A percentile compares a stretch with the other conserved stretches of the same genome.
phyloP scores from a whole-genome alignment of 2,113 vertebrate genomes.

The Camelus dromedarius region DNA sequence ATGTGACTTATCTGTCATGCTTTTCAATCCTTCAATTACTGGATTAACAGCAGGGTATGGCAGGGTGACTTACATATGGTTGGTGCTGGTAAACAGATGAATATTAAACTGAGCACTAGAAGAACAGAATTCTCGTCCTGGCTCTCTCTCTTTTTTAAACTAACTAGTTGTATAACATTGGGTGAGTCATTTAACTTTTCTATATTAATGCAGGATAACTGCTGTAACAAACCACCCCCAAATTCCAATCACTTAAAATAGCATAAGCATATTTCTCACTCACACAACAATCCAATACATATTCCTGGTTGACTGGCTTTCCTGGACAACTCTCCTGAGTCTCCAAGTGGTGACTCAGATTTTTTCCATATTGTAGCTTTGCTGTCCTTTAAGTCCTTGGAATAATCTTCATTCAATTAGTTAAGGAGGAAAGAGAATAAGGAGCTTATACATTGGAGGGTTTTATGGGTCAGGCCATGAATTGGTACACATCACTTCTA shows the following conservation, averaged over 20 bases:
- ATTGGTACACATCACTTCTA: background rate
- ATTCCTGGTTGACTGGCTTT: constrained; percentile 14
- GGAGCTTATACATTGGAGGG: background rate
- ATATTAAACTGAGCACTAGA: constrained; percentile 34
- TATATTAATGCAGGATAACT: background rate
- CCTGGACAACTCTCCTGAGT: constrained; percentile 16
- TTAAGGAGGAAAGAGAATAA: background rate
- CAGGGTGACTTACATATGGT: background rate
- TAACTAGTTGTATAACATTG: background rate
- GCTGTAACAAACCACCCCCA: background rate
- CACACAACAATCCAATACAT: background rate
- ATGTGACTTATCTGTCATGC: background rate
- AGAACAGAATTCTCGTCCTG: background rate
- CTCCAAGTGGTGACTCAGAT: background rate
- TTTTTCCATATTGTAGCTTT: background rate
- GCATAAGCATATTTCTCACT: background rate
- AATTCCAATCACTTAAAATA: constrained; percentile 12
- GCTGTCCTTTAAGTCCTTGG: background rate
- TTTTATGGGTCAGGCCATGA: background rate
- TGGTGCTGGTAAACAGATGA: constrained; percentile 33
- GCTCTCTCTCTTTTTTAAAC: background rate
- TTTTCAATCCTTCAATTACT: constrained; percentile 48
- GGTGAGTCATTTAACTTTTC: background rate
- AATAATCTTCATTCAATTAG: constrained; percentile 12
- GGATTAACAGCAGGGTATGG: background rate